Evolutionary conservation across 1,140 invertebrate species (phyloP), one percentile per base, ranked within the genome.

Genomic region (Gonatopus flavifemur): DNA sequence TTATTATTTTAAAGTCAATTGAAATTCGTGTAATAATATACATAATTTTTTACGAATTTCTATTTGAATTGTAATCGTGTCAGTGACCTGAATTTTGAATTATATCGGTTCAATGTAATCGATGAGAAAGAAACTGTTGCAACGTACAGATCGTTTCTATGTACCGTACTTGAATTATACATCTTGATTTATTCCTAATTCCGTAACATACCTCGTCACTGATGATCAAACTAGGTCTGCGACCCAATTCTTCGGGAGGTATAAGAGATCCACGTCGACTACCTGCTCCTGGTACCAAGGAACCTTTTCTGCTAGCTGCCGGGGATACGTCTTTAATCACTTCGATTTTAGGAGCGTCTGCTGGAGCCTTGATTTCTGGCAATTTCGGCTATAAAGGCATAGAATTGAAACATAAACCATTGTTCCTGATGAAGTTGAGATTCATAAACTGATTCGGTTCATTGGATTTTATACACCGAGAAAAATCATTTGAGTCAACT

Each of bases 151-250:
- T 19, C 16, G 28, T 36, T 49, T 20, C 41, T 5, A 4, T 49
- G 21, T 18, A 35, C 30, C 30, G 31, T 37, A 48, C 30, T 48
- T 35, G 50, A 60, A 28, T 6, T 59, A 52, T 47, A 58, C 37
- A 21, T 25, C 40, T 59, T 21, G 44, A 22, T 37, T 12, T 13
- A 31, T 15, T 16, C 13, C 1, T 12, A 13, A 24, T 12, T 36
- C 47, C 52, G 52, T 59, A 62, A 64, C 76, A 80, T 86, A 96
- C 93, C 89, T 96, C 93, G 77, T 96, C 93, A 74, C 90, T 91
- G 72, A 95, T 93, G 64, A 94, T 90, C 54, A 94, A 82, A 63
- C 90, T 93, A 51, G 92, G 89, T 60, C 92, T 83, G 62, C 91
- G 83, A 59, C 87, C 89, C 76, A 86, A 87, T 72, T 88, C 89